Conservation (phyloP, 2,888 invertebrate species). For the Chymomyza amoena region DNA sequence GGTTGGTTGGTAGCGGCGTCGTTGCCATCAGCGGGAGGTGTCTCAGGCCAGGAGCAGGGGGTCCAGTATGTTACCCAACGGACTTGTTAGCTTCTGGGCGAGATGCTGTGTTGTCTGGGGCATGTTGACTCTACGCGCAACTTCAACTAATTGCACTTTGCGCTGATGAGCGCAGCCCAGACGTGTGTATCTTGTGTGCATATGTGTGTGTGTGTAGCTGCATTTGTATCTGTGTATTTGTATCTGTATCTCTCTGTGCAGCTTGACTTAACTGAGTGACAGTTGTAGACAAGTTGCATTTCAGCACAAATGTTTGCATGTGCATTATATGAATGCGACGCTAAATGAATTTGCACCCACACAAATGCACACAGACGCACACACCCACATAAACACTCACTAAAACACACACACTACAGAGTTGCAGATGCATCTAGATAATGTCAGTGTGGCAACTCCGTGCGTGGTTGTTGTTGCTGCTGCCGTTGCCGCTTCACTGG, state of each 20-base stretch:
- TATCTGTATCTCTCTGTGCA: conserved; percentile 35
- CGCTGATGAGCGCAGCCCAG: conserved; percentile 54
- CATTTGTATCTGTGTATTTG: conserved; percentile 6
- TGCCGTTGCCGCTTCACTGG: conserved; percentile 46
- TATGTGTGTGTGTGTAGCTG: background rate
- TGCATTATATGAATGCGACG: conserved; percentile 51
- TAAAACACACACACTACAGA: background rate
- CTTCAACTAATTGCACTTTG: conserved; percentile 74
- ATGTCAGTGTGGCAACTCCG: conserved; percentile 22
- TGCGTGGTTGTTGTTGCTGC: background rate
- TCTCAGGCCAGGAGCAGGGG: background rate
- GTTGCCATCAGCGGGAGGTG: background rate
- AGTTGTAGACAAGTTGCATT: conserved; percentile 72
- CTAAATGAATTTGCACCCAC: conserved; percentile 65
- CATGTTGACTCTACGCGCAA: conserved; percentile 61
- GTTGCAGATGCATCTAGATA: conserved; percentile 11
- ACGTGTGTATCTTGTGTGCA: conserved; percentile 29
- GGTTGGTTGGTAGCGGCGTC: background rate
- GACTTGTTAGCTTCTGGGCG: conserved; percentile 65
- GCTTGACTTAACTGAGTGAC: conserved; percentile 51
- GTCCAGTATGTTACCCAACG: conserved; percentile 17
- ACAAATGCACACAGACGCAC: conserved; percentile 9
- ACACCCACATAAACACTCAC: background rate
- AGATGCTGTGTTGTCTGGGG: conserved; percentile 44
- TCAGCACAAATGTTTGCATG: conserved; percentile 72